Evolutionary conservation across 2,888 invertebrate genomes (phyloP), one percentile per base, ranked within the genome.

Genomic region (Leuctra nigra): DNA sequence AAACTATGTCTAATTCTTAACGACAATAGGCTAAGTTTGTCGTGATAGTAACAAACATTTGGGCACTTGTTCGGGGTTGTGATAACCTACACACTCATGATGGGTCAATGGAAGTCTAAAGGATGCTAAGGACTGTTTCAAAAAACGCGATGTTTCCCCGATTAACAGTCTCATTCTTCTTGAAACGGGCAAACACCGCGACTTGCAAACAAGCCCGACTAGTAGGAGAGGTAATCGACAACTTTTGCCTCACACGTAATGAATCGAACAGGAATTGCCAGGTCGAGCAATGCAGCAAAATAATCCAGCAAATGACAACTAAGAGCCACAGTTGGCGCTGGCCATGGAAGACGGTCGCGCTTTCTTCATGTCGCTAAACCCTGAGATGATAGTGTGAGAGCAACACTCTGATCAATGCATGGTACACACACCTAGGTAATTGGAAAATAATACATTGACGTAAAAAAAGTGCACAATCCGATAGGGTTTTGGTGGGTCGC

Each of bases 1-100:
- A 50, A 33, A 50, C 50, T 50, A 50, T 50, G 41, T 50, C 50
- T 50, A 50, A 50, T 20, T 35, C 7, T 20, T 50, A 50, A 50
- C 50, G 50, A 33, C n/a, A n/a, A n/a, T n/a, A n/a, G n/a, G n/a
- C n/a, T n/a, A n/a, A n/a, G n/a, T n/a, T n/a, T n/a, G n/a, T n/a
- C n/a, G n/a, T n/a, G n/a, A n/a, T n/a, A n/a, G n/a, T n/a, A n/a
- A n/a, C n/a, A n/a, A n/a, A n/a, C n/a, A n/a, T n/a, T n/a, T n/a
- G n/a, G n/a, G n/a, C n/a, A n/a, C n/a, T n/a, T n/a, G n/a, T n/a
- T n/a, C n/a, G n/a, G n/a, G n/a, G n/a, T n/a, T n/a, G n/a, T n/a
- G n/a, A n/a, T n/a, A n/a, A n/a, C n/a, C n/a, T n/a, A n/a, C n/a
- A n/a, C n/a, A n/a, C n/a, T n/a, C n/a, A n/a, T n/a, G n/a, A n/a